Conservation (phyloP, 2,113 vertebrate species). For the Gopherus evgoodei region DNA sequence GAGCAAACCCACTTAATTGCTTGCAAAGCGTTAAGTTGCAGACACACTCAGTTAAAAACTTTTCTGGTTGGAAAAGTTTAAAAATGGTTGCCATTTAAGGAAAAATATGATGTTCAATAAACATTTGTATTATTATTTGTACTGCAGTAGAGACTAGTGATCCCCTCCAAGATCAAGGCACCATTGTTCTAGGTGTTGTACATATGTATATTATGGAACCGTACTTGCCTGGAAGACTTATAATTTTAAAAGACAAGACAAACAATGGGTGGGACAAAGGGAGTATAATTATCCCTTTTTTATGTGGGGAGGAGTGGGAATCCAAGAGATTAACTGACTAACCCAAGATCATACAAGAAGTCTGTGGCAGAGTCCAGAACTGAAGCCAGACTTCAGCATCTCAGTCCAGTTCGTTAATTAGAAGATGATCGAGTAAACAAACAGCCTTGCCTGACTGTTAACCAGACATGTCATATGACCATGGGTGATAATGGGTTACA, state of each 20-base stretch:
- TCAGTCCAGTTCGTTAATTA: neutral
- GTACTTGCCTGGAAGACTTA: neutral
- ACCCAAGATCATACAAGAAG: neutral
- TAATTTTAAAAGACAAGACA: neutral
- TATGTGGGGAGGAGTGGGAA: neutral
- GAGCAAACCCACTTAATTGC: slow-evolving; percentile 35
- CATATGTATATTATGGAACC: neutral
- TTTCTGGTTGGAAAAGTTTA: neutral
- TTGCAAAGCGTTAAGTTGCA: slow-evolving; percentile 22
- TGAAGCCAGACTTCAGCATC: neutral
- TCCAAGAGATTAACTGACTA: neutral
- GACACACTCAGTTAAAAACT: neutral
- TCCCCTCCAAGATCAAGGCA: neutral
- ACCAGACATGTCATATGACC: accelerated
- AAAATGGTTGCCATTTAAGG: neutral
- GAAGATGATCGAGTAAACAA: neutral
- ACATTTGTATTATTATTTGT: neutral
- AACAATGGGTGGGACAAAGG: neutral
- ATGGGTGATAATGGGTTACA: neutral
- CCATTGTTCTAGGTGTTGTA: neutral
- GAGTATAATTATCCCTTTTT: neutral
- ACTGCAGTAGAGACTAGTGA: accelerated
- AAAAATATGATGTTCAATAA: neutral
- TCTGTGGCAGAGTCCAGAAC: neutral
- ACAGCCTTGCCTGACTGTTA: neutral